These are phyloP conservation scores for Ianthella basta DNA, from an alignment of 37 sponge, comb jelly and placozoan species.

Conservation along the genomic window DNA sequence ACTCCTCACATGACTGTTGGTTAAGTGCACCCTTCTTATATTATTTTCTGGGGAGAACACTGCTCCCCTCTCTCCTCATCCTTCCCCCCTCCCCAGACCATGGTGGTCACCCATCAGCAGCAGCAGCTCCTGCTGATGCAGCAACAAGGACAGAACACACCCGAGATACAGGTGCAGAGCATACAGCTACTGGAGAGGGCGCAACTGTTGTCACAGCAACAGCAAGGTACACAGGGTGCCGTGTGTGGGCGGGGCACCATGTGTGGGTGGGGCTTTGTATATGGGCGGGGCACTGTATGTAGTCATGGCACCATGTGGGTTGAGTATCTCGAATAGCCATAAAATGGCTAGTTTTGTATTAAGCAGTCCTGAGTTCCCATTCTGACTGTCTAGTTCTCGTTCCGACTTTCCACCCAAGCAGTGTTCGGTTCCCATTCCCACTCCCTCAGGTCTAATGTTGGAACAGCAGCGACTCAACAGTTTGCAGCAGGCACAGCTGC, in stretches of 20 bases:
- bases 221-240: background rate
- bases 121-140: conserved; percentile 15
- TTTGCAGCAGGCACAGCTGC: conserved; percentile 17
- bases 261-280: background rate
- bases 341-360: too few species aligned
- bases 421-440: too few species aligned
- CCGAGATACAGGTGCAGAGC: conserved; percentile 14
- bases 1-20: too few species aligned
- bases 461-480: conserved; percentile 26
- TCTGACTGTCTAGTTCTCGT: too few species aligned
- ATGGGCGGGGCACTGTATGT: background rate
- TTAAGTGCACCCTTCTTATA: too few species aligned
- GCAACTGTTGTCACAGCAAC: background rate
- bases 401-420: too few species aligned
- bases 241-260: too few species aligned
- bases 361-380: too few species aligned
- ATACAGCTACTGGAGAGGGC: conserved; percentile 20
- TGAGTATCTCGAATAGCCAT: background rate
- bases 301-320: conserved; percentile 31
- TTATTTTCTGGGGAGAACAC: too few species aligned
- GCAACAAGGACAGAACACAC: conserved; percentile 24
- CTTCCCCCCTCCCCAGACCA: background rate
- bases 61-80: too few species aligned
- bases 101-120: conserved; percentile 11
- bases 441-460: conserved; percentile 6